phyloP scores from a whole-genome alignment of 1,140 invertebrate species.

The Zaprionus capensis region DNA sequence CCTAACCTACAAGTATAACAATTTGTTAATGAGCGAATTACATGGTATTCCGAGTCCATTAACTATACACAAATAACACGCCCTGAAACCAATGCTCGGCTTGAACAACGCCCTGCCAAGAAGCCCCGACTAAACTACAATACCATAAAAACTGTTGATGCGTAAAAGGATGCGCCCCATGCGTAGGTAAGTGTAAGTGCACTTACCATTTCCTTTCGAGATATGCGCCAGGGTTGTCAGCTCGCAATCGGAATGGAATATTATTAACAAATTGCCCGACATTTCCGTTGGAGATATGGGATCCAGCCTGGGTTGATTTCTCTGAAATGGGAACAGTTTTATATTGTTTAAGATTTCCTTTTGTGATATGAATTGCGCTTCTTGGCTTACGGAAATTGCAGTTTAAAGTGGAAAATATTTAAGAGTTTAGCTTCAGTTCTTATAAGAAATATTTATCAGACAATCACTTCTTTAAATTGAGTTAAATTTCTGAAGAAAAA shows the following conservation, averaged over 20 bases:
- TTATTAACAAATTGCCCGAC: neutral
- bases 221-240: constrained; percentile 48
- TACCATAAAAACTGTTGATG: constrained; percentile 75
- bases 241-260: neutral
- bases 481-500: neutral
- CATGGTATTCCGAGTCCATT: constrained; percentile 52
- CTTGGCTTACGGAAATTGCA: neutral
- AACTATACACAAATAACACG: constrained; percentile 19
- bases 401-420: neutral
- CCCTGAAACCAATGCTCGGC: constrained; percentile 31
- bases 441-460: neutral
- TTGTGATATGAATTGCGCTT: neutral
- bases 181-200: constrained; percentile 42
- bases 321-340: no score
- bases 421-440: neutral
- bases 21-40: constrained; percentile 77
- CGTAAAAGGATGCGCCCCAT: constrained; percentile 70
- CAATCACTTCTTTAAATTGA: neutral
- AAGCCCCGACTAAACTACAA: constrained; percentile 43
- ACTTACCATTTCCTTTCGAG: constrained; percentile 60
- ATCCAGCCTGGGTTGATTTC: no score
- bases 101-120: constrained; percentile 18
- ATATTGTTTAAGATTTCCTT: neutral
- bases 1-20: constrained; percentile 41
- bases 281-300: neutral